These are phyloP conservation scores for Microctenopoma steveboyesi DNA, from an alignment of 2,797 vertebrate genomes.

Conservation along the genomic window DNA sequence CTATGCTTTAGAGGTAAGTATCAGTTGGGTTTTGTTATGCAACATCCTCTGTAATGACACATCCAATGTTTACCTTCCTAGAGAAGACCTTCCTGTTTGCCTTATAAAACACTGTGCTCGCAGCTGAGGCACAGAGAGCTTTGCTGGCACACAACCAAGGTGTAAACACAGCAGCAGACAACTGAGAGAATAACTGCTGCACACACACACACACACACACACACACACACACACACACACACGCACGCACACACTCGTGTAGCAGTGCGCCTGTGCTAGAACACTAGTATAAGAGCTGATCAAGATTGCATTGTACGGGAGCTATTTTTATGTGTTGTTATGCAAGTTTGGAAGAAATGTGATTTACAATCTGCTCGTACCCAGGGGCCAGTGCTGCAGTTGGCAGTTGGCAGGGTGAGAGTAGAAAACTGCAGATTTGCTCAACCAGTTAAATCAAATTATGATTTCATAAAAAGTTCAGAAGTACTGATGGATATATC, in stretches of 20 bases:
- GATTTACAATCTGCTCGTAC: neutral
- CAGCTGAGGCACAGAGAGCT: constrained; percentile 73
- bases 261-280: constrained; percentile 2
- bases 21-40: constrained; percentile 64
- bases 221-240: no score
- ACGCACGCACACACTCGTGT: no score
- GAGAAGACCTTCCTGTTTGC: constrained; percentile 79
- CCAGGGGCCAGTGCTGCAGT: neutral
- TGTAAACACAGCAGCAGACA: constrained; percentile 64
- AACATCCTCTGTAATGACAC: constrained; percentile 75
- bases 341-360: neutral
- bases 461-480: neutral
- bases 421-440: neutral
- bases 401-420: neutral
- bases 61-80: constrained; percentile 72
- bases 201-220: neutral
- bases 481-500: neutral
- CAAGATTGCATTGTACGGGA: neutral
- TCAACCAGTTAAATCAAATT: neutral
- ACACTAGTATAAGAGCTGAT: neutral
- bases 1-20: constrained; percentile 49
- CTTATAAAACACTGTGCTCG: constrained; percentile 69
- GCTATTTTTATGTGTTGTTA: neutral
- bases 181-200: constrained; percentile 41
- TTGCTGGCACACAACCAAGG: constrained; percentile 67